Evolutionary conservation across 2,888 invertebrate genomes (phyloP).

Genomic region (Phytoseiulus persimilis): DNA sequence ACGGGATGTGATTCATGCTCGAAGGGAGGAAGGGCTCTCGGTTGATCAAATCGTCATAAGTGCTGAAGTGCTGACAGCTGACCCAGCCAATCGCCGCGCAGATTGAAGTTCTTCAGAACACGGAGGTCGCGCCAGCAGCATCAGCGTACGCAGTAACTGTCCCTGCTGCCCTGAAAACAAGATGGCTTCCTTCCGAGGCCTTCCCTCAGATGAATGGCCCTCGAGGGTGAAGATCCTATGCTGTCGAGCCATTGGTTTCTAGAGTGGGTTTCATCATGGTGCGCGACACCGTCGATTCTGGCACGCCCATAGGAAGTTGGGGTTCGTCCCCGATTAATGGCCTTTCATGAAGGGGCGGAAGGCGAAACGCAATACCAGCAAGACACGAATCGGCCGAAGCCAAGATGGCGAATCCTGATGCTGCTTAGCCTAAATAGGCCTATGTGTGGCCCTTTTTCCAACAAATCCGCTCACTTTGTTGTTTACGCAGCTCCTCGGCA

Average conservation of each 20-base stretch:
- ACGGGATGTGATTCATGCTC: too few species aligned
- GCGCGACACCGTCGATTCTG: too few species aligned
- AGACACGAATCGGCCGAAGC: not conserved
- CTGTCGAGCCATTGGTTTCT: too few species aligned
- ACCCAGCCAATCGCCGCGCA: not conserved
- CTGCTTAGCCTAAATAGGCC: slow-evolving; percentile 37
- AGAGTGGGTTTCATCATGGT: too few species aligned
- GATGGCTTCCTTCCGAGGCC: not conserved
- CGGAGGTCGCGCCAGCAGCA: not conserved
- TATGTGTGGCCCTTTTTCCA: not conserved
- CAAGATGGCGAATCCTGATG: slow-evolving; percentile 36
- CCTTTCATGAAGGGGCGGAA: too few species aligned
- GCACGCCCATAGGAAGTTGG: too few species aligned
- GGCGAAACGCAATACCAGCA: not conserved
- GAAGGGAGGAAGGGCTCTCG: not conserved
- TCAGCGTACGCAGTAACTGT: not conserved
- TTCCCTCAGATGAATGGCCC: not conserved
- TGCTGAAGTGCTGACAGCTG: too few species aligned
- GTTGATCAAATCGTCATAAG: not conserved
- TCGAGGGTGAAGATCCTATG: too few species aligned
- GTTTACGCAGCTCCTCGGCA: not conserved
- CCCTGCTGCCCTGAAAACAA: not conserved
- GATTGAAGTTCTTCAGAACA: not conserved
- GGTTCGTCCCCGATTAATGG: too few species aligned
- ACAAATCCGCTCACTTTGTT: not conserved